These are phyloP conservation scores for Saccostrea glomerata DNA, from an alignment of 1,140 invertebrate genomes.

Conservation along the genomic window DNA sequence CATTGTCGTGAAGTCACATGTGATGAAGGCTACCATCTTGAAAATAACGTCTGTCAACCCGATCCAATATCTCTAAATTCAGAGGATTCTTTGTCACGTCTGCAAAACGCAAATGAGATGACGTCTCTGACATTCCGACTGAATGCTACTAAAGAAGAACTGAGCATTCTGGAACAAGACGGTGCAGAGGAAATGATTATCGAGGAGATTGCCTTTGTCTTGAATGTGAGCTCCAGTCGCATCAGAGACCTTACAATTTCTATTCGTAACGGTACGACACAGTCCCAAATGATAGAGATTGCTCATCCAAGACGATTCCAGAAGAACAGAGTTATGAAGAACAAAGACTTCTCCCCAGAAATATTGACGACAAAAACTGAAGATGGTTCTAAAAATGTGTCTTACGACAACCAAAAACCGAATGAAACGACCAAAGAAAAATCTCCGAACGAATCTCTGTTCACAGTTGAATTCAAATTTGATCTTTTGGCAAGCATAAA, in stretches of 20 bases:
- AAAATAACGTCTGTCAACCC: conserved; percentile 53
- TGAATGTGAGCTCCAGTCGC: conserved; percentile 67
- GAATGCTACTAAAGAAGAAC: conserved; percentile 58
- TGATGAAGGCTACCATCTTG: conserved; percentile 56
- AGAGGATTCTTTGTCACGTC: conserved; percentile 42
- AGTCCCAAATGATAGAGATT: conserved; percentile 29
- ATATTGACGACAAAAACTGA: background rate
- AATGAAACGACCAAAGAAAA: background rate
- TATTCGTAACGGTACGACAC: conserved; percentile 48
- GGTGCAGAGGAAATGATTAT: conserved; percentile 57
- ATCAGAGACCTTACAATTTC: conserved; percentile 68
- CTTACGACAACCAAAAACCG: background rate
- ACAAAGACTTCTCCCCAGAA: background rate
- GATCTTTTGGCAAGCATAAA: background rate
- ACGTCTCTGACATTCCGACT: conserved; percentile 58
- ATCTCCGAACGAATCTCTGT: background rate
- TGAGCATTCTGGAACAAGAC: conserved; percentile 48
- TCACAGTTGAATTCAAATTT: conserved; percentile 18
- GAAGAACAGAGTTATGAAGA: background rate
- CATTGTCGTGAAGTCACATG: conserved; percentile 62
- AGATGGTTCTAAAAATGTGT: background rate
- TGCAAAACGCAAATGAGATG: conserved; percentile 45
- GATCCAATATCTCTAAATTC: conserved; percentile 34
- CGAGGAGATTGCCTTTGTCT: conserved; percentile 52
- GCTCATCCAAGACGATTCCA: background rate